phyloP scores from a whole-genome alignment of 92 coral and sea anemone species.

The Pocillopora meandrina region DNA sequence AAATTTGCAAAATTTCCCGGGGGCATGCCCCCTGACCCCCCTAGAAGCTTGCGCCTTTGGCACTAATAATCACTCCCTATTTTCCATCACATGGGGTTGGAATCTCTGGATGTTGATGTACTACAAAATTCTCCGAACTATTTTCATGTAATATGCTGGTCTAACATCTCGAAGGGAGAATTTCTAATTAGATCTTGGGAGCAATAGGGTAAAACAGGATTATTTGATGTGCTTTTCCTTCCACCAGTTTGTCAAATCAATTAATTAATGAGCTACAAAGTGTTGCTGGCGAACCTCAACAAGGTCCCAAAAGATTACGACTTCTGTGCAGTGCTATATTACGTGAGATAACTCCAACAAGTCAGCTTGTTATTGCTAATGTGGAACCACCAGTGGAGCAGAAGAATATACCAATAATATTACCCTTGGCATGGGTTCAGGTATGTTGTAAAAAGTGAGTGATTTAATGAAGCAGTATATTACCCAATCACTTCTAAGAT shows the following conservation, averaged over 20 bases:
- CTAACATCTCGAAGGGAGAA: background rate
- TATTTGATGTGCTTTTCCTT: background rate
- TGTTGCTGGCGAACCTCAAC: constrained; percentile 86
- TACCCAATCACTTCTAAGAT: too few relatives aligned
- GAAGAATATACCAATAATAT: constrained; percentile 73
- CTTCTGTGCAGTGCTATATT: constrained; percentile 80
- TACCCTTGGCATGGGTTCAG: constrained; percentile 90
- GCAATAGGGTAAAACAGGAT: background rate
- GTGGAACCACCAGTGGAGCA: constrained; percentile 89
- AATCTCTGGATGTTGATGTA: too few relatives aligned
- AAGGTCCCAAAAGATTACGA: constrained; percentile 81
- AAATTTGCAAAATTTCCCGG: too few relatives aligned
- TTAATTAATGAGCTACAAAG: constrained; percentile 78
- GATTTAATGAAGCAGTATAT: too few relatives aligned
- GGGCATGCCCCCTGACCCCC: too few relatives aligned
- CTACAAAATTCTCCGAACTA: too few relatives aligned
- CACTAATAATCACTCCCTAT: too few relatives aligned
- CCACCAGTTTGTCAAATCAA: constrained; percentile 60
- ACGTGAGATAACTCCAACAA: constrained; percentile 79
- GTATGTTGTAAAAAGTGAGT: constrained; percentile 11
- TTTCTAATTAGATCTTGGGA: background rate
- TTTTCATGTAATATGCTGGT: too few relatives aligned
- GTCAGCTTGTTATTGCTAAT: constrained; percentile 69
- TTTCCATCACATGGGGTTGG: too few relatives aligned
- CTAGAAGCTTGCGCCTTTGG: too few relatives aligned